Conservation (phyloP, 2,888 invertebrate species). For the Cremastinae sp. region DNA sequence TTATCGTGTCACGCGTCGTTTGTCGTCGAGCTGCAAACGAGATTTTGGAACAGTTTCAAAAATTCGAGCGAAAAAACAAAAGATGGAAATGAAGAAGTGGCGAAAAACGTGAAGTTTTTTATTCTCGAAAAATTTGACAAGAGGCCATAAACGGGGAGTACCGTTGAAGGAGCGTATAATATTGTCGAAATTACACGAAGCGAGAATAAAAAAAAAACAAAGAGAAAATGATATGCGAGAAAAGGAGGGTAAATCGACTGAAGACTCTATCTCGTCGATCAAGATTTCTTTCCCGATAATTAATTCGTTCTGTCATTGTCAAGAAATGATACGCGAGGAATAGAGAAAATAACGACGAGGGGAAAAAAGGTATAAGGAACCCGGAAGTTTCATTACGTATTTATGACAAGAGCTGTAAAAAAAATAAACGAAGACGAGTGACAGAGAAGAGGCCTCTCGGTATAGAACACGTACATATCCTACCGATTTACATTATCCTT, state of each 20-base stretch:
- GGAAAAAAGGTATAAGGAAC: slow-evolving; percentile 40
- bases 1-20: slow-evolving; percentile 18
- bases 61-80: slow-evolving; percentile 1
- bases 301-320: slow-evolving; percentile 54
- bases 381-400: slow-evolving; percentile 46
- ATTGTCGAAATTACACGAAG: slow-evolving; percentile 31
- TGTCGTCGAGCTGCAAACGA: slow-evolving; percentile 31
- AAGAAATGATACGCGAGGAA: slow-evolving; percentile 34
- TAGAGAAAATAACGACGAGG: slow-evolving; percentile 25
- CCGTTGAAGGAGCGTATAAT: background rate
- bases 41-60: slow-evolving; percentile 45
- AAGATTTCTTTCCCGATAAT: slow-evolving; percentile 54
- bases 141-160: too few species aligned
- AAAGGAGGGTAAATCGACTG: slow-evolving; percentile 6
- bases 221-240: slow-evolving; percentile 10
- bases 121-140: too few species aligned
- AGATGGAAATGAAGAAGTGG: background rate
- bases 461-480: too few species aligned
- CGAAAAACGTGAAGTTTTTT: slow-evolving; percentile 30
- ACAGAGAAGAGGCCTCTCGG: slow-evolving; percentile 39
- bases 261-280: slow-evolving; percentile 25
- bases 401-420: slow-evolving; percentile 38
- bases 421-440: slow-evolving; percentile 16
- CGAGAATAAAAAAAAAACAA: background rate
- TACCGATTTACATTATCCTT: slow-evolving; percentile 23